These are phyloP conservation scores for Ophraella communa DNA, from an alignment of 2,888 invertebrate species.

Conservation along the genomic window DNA sequence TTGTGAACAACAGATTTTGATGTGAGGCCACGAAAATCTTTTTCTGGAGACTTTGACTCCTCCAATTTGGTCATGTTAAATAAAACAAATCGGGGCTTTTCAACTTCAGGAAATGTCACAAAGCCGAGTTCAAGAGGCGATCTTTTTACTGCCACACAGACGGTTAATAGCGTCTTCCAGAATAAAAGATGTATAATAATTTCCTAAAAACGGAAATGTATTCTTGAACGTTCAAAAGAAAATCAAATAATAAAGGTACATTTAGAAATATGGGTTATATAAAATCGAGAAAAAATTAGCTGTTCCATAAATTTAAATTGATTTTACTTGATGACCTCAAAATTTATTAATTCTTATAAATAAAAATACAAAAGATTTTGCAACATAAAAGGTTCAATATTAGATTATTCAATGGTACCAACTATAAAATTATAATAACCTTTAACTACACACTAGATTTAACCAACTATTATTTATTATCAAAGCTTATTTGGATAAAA, in stretches of 20 bases:
- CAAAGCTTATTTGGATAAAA: no score
- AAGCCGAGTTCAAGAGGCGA: constrained; percentile 36
- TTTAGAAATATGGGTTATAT: background rate
- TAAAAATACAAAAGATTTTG: no score
- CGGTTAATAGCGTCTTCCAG: constrained; percentile 17
- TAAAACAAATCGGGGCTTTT: constrained; percentile 17
- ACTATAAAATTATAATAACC: no score
- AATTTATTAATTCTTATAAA: no score
- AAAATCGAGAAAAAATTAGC: background rate
- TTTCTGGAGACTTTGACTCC: constrained; percentile 4
- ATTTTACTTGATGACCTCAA: background rate
- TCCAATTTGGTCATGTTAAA: constrained; percentile 22
- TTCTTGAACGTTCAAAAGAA: background rate
- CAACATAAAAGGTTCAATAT: no score
- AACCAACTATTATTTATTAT: no score
- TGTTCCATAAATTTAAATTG: background rate
- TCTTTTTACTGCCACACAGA: constrained; percentile 26
- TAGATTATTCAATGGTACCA: no score
- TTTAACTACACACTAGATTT: no score
- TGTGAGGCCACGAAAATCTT: background rate
- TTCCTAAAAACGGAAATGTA: constrained; percentile 24
- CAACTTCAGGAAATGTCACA: constrained; percentile 34
- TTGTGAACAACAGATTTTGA: constrained; percentile 7
- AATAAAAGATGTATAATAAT: constrained; percentile 15
- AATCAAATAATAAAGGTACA: constrained; percentile 3